phyloP scores from a whole-genome alignment of 2,888 invertebrate genomes.

The Caenorhabditis sp. region DNA sequence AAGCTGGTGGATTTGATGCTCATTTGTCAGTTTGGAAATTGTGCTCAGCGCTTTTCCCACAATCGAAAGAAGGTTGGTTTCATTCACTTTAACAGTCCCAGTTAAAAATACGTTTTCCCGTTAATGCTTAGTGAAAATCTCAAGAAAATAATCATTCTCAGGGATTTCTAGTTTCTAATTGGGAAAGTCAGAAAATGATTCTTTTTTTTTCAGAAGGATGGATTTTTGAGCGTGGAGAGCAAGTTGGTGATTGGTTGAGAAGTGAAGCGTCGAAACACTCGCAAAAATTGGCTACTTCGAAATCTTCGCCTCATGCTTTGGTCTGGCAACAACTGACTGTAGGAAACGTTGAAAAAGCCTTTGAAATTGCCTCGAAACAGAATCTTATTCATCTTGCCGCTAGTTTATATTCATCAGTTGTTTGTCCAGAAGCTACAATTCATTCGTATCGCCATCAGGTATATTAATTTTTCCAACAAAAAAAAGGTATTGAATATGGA shows the following conservation, averaged over 20 bases:
- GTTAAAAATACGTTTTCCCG: too few species aligned
- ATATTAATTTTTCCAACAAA: neutral
- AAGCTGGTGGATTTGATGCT: conserved; percentile 20
- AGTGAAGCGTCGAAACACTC: conserved; percentile 14
- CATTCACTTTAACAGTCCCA: too few species aligned
- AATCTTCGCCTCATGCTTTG: neutral
- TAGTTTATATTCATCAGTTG: conserved; percentile 33
- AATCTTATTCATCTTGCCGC: conserved; percentile 34
- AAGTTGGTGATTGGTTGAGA: conserved; percentile 47
- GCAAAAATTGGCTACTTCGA: neutral
- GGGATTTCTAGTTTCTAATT: too few species aligned
- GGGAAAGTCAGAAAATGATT: neutral
- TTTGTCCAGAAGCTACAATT: conserved; percentile 40
- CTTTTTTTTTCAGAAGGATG: conserved; percentile 23
- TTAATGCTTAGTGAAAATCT: too few species aligned
- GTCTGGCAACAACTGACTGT: conserved; percentile 45
- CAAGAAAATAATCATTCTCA: too few species aligned
- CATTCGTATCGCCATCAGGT: conserved; percentile 19
- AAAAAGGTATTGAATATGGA: too few species aligned
- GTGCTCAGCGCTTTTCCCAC: conserved; percentile 45
- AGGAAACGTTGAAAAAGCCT: conserved; percentile 42
- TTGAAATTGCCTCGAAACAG: conserved; percentile 26
- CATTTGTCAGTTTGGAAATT: conserved; percentile 51
- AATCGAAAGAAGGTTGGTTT: conserved; percentile 10
- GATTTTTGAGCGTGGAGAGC: conserved; percentile 43